A percentile compares a stretch with the other conserved stretches of the same genome.
Conservation (phyloP, 2,113 vertebrate genomes). For the Phrynocephalus versicolor region DNA sequence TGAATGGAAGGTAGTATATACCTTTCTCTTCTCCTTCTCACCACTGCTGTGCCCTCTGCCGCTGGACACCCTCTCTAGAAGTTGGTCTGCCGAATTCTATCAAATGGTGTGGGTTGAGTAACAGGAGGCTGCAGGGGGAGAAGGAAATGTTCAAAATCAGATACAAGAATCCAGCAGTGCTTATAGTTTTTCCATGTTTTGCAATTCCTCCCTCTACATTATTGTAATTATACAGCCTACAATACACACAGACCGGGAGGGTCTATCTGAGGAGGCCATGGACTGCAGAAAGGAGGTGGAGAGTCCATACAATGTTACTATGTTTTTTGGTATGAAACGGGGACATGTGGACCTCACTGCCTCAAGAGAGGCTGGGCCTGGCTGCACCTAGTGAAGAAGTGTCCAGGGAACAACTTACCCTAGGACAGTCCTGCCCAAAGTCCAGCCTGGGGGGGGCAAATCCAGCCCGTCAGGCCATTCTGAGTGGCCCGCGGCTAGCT, state of each 20-base stretch:
- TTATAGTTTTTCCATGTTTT: neutral
- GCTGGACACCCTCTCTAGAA: neutral
- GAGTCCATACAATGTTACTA: neutral
- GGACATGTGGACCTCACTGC: neutral
- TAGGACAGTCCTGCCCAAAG: neutral
- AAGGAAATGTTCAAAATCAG: neutral
- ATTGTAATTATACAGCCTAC: neutral
- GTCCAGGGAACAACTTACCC: neutral
- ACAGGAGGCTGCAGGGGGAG: neutral
- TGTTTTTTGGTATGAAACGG: neutral
- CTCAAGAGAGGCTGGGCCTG: neutral
- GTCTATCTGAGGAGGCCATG: neutral
- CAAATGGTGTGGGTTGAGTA: neutral
- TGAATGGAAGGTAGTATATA: neutral
- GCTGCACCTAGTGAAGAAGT: neutral
- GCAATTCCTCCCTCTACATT: neutral
- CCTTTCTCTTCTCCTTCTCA: neutral
- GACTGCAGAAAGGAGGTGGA: neutral
- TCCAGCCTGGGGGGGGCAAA: too few relatives aligned
- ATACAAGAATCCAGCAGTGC: neutral
- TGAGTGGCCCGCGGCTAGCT: too few relatives aligned
- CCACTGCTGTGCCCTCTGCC: neutral
- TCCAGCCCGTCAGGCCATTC: too few relatives aligned
- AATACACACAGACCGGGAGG: neutral
- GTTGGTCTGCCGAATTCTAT: neutral